These are phyloP conservation scores for Ciconia stormi DNA, from an alignment of 2,113 vertebrate genomes.

Conservation along the genomic window DNA sequence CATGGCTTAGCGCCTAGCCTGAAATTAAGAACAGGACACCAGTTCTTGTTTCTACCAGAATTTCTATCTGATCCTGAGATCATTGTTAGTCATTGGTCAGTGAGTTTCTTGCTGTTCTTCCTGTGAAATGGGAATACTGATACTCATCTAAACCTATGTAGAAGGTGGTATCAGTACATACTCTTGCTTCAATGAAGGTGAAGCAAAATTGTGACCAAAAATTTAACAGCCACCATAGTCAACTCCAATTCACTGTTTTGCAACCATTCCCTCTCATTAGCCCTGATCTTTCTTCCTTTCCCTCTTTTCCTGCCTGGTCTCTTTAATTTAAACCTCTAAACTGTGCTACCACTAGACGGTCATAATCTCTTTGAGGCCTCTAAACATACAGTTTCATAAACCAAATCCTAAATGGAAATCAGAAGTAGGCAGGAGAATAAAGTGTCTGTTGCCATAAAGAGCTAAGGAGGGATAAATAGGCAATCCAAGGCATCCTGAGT, in stretches of 20 bases:
- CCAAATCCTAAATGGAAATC: slow-evolving; percentile 8
- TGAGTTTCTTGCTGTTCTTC: not conserved
- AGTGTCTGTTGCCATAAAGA: not conserved
- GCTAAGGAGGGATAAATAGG: slow-evolving; percentile 21
- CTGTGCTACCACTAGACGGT: not conserved
- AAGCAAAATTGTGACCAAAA: not conserved
- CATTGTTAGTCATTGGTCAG: not conserved
- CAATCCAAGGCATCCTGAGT: slow-evolving; percentile 21
- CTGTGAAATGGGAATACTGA: not conserved
- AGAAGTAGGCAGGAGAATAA: not conserved
- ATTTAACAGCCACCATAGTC: not conserved
- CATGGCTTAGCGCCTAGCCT: not conserved
- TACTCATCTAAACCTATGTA: not conserved
- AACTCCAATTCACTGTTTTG: not conserved
- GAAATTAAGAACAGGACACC: not conserved
- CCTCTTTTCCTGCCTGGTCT: not conserved
- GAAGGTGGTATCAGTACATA: not conserved
- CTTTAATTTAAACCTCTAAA: not conserved
- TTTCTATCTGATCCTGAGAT: not conserved
- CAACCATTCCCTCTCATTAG: not conserved
- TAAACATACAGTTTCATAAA: not conserved
- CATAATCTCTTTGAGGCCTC: not conserved
- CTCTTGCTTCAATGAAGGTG: not conserved
- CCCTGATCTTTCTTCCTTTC: not conserved
- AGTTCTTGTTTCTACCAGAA: not conserved